A percentile compares a stretch with the other conserved stretches of the same genome.
phyloP scores from a whole-genome alignment of 2,113 vertebrate genomes.

The Alexandromys fortis region DNA sequence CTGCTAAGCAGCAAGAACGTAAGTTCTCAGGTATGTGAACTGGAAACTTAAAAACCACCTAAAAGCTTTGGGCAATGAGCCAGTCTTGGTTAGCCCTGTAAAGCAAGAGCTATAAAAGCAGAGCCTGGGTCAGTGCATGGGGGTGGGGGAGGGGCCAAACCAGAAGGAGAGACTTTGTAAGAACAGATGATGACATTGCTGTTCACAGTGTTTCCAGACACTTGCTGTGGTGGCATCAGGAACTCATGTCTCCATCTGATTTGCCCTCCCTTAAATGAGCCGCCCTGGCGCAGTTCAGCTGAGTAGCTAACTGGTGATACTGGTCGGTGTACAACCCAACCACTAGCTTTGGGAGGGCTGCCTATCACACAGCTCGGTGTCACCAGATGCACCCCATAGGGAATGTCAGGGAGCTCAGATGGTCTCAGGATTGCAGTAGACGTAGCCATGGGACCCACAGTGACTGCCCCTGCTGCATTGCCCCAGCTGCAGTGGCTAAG shows the following conservation, averaged over 20 bases:
- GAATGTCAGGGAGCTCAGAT: neutral
- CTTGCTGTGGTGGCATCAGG: neutral
- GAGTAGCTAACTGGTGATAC: neutral
- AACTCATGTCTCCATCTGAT: neutral
- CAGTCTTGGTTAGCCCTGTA: neutral
- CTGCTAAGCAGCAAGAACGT: neutral
- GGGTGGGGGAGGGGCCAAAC: neutral
- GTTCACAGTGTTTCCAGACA: neutral
- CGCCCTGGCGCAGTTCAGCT: too few relatives aligned
- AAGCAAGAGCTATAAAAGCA: neutral
- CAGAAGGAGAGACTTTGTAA: neutral
- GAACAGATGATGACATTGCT: neutral
- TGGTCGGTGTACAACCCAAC: neutral
- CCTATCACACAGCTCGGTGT: neutral
- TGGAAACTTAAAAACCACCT: neutral
- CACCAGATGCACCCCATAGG: neutral
- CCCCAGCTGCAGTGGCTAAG: neutral
- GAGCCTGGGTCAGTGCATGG: neutral
- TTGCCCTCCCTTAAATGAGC: neutral
- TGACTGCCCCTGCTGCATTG: neutral
- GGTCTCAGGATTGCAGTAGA: neutral
- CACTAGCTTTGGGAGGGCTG: neutral
- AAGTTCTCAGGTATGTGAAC: neutral
- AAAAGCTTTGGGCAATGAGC: neutral
- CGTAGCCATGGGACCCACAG: accelerated